Conservation (phyloP, 2,797 vertebrate species). For the Channa striata region DNA sequence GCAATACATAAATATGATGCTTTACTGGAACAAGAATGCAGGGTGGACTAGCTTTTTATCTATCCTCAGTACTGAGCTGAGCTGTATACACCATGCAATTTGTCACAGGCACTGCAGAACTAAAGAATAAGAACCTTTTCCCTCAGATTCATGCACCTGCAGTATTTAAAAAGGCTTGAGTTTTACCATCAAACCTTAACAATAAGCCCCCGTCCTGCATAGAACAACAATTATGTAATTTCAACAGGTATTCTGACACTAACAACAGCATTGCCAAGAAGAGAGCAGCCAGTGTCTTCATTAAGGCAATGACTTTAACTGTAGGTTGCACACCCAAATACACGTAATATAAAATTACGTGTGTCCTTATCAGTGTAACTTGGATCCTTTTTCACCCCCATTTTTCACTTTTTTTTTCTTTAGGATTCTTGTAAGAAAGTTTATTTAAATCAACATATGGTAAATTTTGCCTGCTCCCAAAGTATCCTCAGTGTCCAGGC, state of each 20-base stretch:
- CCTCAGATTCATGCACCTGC: constrained; percentile 9
- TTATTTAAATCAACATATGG: not conserved
- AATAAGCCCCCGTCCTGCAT: not conserved
- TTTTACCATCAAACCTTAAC: not conserved
- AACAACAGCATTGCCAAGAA: not conserved
- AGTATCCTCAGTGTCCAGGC: not conserved
- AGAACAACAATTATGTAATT: not conserved
- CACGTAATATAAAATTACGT: not conserved
- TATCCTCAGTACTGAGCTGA: constrained; percentile 4
- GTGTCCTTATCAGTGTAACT: not conserved
- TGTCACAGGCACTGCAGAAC: constrained; percentile 6
- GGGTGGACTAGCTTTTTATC: not conserved
- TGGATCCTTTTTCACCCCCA: too few relatives aligned
- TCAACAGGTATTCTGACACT: not conserved
- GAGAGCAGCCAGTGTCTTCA: not conserved
- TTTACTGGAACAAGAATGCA: constrained; percentile 8
- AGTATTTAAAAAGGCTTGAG: not conserved
- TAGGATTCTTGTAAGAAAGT: not conserved
- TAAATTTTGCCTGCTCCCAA: constrained; percentile 13
- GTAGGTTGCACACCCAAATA: not conserved
- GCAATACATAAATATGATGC: constrained; percentile 28
- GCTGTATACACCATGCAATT: constrained; percentile 31
- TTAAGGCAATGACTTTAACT: not conserved
- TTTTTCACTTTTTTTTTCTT: too few relatives aligned
- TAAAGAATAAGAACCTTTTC: constrained; percentile 22